Conservation (phyloP, 2,888 invertebrate genomes). For the Acanthococcus lagerstroemiae region DNA sequence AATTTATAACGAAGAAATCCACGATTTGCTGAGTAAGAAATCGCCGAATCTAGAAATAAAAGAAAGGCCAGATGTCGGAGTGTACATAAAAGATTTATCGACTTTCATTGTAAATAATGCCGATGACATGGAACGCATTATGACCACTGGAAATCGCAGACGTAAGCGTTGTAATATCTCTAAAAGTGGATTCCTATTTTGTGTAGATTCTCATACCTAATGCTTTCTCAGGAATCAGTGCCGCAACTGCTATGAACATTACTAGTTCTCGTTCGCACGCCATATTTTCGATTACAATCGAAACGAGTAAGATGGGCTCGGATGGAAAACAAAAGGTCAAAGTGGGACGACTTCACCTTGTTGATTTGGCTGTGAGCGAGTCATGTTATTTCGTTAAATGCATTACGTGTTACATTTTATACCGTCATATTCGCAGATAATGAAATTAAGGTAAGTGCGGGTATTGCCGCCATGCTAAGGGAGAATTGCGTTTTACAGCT, state of each 20-base stretch:
- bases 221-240: constrained; percentile 54
- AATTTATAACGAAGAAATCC: constrained; percentile 98
- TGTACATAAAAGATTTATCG: constrained; percentile 94
- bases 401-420: background rate
- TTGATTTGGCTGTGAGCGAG: constrained; percentile 79
- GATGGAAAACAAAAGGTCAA: constrained; percentile 80
- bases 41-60: constrained; percentile 73
- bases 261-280: constrained; percentile 96
- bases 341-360: constrained; percentile 94
- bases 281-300: constrained; percentile 95
- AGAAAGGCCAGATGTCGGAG: constrained; percentile 91
- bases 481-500: too few species aligned
- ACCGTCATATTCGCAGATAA: too few species aligned
- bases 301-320: constrained; percentile 74
- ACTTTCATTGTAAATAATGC: constrained; percentile 97
- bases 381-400: background rate
- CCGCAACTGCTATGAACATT: constrained; percentile 94
- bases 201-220: too few species aligned
- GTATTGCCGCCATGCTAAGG: too few species aligned
- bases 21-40: constrained; percentile 82
- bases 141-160: constrained; percentile 94
- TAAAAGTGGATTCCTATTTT: too few species aligned
- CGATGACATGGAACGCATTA: constrained; percentile 85
- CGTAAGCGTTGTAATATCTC: constrained; percentile 46
- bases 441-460: too few species aligned